phyloP scores from a whole-genome alignment of 1,140 invertebrate species.

The Nixonia krombeini region DNA sequence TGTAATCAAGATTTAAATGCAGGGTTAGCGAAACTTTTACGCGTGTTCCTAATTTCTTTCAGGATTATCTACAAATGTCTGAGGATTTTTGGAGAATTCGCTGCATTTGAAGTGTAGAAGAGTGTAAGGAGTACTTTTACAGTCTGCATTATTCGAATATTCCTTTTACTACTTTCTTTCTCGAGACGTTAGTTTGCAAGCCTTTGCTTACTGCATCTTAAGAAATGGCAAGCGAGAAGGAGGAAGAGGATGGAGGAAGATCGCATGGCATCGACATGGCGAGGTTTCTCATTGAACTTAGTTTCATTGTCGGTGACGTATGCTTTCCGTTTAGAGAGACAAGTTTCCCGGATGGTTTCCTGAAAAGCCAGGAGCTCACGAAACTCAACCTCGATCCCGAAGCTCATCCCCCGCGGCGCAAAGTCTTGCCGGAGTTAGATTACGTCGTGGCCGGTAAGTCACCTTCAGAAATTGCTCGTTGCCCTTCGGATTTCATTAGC shows the following conservation, averaged over 20 bases:
- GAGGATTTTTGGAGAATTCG: no score
- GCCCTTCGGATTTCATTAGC: constrained; percentile 69
- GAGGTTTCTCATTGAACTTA: constrained; percentile 62
- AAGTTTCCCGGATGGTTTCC: constrained; percentile 62
- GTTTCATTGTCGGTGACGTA: constrained; percentile 67
- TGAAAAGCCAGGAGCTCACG: constrained; percentile 53
- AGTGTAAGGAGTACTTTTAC: no score
- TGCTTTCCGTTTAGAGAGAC: constrained; percentile 60
- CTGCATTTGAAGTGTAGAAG: no score
- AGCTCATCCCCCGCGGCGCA: constrained; percentile 53
- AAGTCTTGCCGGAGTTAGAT: constrained; percentile 67
- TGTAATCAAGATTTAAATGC: no score
- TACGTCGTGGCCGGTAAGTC: constrained; percentile 67
- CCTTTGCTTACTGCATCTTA: background rate
- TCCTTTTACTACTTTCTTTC: background rate
- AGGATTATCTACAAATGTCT: no score
- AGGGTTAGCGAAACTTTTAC: no score
- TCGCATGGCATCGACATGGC: constrained; percentile 50
- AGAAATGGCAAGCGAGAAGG: constrained; percentile 1
- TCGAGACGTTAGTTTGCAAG: background rate
- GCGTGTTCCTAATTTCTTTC: no score
- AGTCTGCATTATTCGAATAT: background rate
- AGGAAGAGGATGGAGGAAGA: background rate
- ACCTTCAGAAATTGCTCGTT: constrained; percentile 68
- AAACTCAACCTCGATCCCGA: constrained; percentile 51